Evolutionary conservation across 2,113 vertebrate genomes (phyloP), one percentile per base, ranked within the genome.

Genomic region (Mesoclemmys tuberculata): DNA sequence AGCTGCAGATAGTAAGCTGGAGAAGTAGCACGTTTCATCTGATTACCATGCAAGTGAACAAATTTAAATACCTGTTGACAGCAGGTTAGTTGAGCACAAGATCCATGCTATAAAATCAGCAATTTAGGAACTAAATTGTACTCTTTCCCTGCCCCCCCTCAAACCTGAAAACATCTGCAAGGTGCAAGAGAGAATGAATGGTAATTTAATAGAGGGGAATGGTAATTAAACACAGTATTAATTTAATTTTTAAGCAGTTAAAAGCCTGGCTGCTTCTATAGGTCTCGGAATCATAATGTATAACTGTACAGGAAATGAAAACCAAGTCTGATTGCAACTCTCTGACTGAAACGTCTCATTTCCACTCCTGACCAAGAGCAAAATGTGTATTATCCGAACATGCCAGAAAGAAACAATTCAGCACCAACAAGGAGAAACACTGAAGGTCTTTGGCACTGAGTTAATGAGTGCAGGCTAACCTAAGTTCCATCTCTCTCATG

Each of bases 21-120:
- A 97, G 97, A 96, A 86, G 92, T 83, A 95, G 90, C 89, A 93
- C 85, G 96, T 77, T 94, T 94, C 95, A 96, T 96, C 97, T 96
- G 95, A 91, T 97, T 97, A 92, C 90, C 94, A 97, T 95, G 96
- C 94, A 97, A 97, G 96, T 95, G 80, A 94, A 96, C 95, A 94
- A 94, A 91, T 86, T 93, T 90, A 96, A 64, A 93, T 95, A 96
- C 94, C 96, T 89, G 82, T 82, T 96, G 95, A 96, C 96, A 97
- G 93, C 93, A 94, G 94, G 97, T 97, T 95, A 97, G 95, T 85
- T 97, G 90, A 94, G 88, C 88, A 75, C 58, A 94, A 85, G 90
- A 94, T 93, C 86, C 77, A 58, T 38, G 64, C 74, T 96, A 96
- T 74, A 95, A 97, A 96, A 94, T 91, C 93, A 83, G 90, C 82